phyloP scores from a whole-genome alignment of 2,797 vertebrate species.

The Tachyglossus aculeatus region DNA sequence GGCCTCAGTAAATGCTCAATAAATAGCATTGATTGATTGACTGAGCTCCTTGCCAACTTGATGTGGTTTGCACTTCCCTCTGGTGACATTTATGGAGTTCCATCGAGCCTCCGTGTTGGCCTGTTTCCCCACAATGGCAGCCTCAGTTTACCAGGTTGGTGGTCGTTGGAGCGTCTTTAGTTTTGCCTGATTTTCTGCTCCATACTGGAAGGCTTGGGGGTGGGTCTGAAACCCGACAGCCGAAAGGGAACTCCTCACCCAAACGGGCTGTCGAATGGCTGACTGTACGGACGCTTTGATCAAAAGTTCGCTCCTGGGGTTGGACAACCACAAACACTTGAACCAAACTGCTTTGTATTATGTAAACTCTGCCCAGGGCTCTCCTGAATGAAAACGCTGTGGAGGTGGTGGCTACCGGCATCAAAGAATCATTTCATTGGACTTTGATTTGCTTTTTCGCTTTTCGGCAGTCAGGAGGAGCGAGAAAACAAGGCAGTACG shows the following conservation, averaged over 20 bases:
- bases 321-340: slow-evolving; percentile 72
- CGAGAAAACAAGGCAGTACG: slow-evolving; percentile 17
- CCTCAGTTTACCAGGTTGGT: no score
- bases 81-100: no score
- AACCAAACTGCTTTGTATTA: slow-evolving; percentile 72
- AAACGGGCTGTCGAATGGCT: slow-evolving; percentile 69
- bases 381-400: slow-evolving; percentile 67
- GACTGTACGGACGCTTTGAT: slow-evolving; percentile 77
- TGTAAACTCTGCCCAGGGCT: slow-evolving; percentile 55
- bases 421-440: slow-evolving; percentile 65
- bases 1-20: no score
- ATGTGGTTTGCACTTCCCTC: no score
- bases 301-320: slow-evolving; percentile 65
- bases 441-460: slow-evolving; percentile 53
- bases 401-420: slow-evolving; percentile 62
- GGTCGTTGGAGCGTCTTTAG: slow-evolving; percentile 57
- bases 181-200: slow-evolving; percentile 61
- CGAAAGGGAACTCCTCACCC: slow-evolving; percentile 59
- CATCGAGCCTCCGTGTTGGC: no score
- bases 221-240: slow-evolving; percentile 64
- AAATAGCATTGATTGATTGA: no score
- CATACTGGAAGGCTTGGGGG: slow-evolving; percentile 56
- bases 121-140: no score
- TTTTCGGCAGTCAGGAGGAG: slow-evolving; percentile 24
- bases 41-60: no score